Conservation (phyloP, 2,113 vertebrate species). For the Leptobrachium ailaonicum region DNA sequence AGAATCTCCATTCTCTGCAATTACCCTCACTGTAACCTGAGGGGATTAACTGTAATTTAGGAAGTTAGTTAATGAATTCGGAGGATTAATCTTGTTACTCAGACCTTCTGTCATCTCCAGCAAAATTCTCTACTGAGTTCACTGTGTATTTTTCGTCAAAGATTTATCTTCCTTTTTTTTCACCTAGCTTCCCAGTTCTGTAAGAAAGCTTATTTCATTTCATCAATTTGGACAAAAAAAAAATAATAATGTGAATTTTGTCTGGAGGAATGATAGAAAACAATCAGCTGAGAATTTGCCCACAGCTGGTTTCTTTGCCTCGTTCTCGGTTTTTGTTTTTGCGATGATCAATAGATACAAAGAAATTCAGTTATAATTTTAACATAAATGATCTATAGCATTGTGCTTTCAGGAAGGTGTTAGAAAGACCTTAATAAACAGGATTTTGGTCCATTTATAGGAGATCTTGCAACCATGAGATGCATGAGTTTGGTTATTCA, state of each 20-base stretch:
- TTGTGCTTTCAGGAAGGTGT: too few species aligned
- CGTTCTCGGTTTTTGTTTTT: neutral
- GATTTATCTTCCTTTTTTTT: neutral
- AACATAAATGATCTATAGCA: neutral
- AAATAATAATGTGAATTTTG: neutral
- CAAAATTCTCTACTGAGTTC: neutral
- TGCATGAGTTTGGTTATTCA: too few species aligned
- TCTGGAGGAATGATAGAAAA: slow-evolving; percentile 4
- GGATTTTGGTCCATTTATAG: too few species aligned
- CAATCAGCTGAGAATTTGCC: slow-evolving; percentile 9
- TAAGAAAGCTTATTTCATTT: neutral
- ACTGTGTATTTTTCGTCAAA: neutral
- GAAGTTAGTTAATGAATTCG: neutral
- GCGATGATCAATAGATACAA: neutral
- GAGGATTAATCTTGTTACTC: neutral
- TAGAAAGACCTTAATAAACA: too few species aligned
- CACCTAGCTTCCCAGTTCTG: neutral
- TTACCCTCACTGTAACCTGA: neutral
- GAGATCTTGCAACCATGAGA: too few species aligned
- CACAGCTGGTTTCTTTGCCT: neutral
- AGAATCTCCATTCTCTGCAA: neutral
- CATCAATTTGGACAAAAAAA: neutral
- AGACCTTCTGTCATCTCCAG: neutral
- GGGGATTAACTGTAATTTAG: neutral
- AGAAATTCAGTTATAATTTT: neutral